Evolutionary conservation across 1,140 invertebrate species (phyloP), one percentile per base, ranked within the genome.

Genomic region (Ostrea denselamellosa): DNA sequence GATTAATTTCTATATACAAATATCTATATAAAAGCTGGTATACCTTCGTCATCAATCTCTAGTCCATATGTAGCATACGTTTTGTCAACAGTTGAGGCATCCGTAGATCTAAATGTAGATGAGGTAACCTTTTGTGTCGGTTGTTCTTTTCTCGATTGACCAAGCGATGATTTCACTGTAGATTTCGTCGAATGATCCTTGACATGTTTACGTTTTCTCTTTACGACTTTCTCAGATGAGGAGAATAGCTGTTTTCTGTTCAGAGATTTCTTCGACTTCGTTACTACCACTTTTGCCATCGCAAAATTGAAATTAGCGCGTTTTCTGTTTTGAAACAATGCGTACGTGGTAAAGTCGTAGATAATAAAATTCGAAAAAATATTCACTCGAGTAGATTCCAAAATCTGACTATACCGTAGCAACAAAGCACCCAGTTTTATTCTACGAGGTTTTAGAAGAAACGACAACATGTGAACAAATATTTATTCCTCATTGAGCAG

Each of bases 11-110:
- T 25, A 68, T 68, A 28, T 25, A 34, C 68, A 25, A 14, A 44
- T 44, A 44, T 44, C 34, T 44, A 5, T 2, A 2, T 2, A 44
- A 44, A 44, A 44, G 34, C 5, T 44, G 34, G 34, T 44, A 44
- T 44, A 77, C 68, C 68, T 28, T 77, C 68, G 25, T 77, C 28
- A 77, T 34, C 68, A 77, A 77, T 34, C 14, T 28, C 22, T 77
- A 77, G 12, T 22, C 65, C 65, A 25, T 71, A 0, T 71, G 65
- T 34, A 14, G 8, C 68, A 77, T 77, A 12, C 12, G 68, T 34
- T 77, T 25, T 77, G 10, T 77, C 68, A 28, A 25, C 12, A 28
- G 25, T 34, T 77, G 22, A 28, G 8, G 12, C 28, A 34, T 25
- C 28, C 28, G 34, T 44, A 44, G 34, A 44, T 44, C 34, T 44